Percentiles rank a stretch among this genome's conserved stretches.
These are phyloP conservation scores for Dynastes grantii DNA, from an alignment of 2,888 invertebrate genomes.

Conservation along the genomic window DNA sequence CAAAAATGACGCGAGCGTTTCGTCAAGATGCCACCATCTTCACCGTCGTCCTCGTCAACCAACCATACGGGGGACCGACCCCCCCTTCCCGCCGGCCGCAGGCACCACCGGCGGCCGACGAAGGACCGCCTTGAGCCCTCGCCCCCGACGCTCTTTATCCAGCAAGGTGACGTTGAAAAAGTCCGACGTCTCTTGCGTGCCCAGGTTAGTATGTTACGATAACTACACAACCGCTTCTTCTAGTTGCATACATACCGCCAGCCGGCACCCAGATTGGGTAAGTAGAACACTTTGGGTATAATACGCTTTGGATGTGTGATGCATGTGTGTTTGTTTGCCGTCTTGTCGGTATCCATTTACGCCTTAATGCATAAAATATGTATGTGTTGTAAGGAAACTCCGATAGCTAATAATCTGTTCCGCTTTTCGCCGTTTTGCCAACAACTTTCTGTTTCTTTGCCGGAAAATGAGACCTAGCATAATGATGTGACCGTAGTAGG, in stretches of 20 bases:
- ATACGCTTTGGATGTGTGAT: slow-evolving; percentile 2
- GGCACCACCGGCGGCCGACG: slow-evolving; percentile 53
- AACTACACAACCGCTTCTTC: slow-evolving; percentile 28
- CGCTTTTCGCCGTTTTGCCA: slow-evolving; percentile 5
- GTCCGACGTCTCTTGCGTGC: slow-evolving; percentile 83
- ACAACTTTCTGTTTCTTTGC: neutral
- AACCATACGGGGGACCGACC: slow-evolving; percentile 54
- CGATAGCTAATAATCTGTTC: slow-evolving; percentile 2
- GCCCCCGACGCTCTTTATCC: too few species aligned
- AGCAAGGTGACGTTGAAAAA: slow-evolving; percentile 86
- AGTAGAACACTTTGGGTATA: slow-evolving; percentile 47
- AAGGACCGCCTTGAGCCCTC: slow-evolving; percentile 50
- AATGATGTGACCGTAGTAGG: neutral
- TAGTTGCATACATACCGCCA: neutral
- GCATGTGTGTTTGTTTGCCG: slow-evolving; percentile 7
- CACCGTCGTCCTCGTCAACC: slow-evolving; percentile 24
- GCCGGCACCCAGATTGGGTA: slow-evolving; percentile 19
- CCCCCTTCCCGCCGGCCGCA: slow-evolving; percentile 1
- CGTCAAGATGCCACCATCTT: neutral
- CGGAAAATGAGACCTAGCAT: neutral
- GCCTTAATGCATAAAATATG: slow-evolving; percentile 19
- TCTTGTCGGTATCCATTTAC: neutral
- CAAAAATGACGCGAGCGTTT: slow-evolving; percentile 33
- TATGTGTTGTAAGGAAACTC: neutral
- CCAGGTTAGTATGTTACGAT: slow-evolving; percentile 76